phyloP scores from a whole-genome alignment of 1,140 invertebrate genomes.

The Halictus rubicundus region DNA sequence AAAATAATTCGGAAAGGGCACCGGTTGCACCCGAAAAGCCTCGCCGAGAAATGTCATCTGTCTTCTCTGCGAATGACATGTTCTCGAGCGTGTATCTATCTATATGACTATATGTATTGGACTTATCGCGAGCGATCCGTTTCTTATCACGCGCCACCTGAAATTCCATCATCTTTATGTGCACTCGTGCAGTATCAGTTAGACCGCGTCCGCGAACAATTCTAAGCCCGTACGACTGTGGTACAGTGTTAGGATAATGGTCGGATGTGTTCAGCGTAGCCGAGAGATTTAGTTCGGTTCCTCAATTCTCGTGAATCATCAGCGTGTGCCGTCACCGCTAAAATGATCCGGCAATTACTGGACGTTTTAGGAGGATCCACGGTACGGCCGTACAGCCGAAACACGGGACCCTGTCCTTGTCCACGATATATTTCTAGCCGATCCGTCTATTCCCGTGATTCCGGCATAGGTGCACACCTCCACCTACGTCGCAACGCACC shows the following conservation, averaged over 20 bases:
- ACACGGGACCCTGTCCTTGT: background rate
- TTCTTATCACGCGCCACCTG: slow-evolving; percentile 50
- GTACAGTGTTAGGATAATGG: background rate
- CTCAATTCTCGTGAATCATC: background rate
- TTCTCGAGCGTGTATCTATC: background rate
- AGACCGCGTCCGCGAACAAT: background rate
- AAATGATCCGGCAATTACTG: slow-evolving; percentile 61
- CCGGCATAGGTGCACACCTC: background rate
- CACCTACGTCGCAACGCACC: background rate
- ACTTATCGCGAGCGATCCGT: slow-evolving; percentile 51
- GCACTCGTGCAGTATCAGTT: background rate
- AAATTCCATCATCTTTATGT: slow-evolving; percentile 39
- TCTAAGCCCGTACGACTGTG: no score
- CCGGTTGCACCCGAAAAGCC: no score
- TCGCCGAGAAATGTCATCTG: background rate
- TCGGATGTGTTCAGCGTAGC: background rate
- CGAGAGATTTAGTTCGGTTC: background rate
- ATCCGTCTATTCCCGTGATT: background rate
- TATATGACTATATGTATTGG: slow-evolving; percentile 42
- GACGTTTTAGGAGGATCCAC: slow-evolving; percentile 59
- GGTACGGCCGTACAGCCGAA: slow-evolving; percentile 44
- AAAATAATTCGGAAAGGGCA: no score
- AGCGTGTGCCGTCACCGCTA: background rate
- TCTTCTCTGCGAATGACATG: background rate
- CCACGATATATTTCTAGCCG: background rate